These are phyloP conservation scores for Bombus impatiens DNA, from an alignment of 1,140 invertebrate species.

Conservation along the genomic window DNA sequence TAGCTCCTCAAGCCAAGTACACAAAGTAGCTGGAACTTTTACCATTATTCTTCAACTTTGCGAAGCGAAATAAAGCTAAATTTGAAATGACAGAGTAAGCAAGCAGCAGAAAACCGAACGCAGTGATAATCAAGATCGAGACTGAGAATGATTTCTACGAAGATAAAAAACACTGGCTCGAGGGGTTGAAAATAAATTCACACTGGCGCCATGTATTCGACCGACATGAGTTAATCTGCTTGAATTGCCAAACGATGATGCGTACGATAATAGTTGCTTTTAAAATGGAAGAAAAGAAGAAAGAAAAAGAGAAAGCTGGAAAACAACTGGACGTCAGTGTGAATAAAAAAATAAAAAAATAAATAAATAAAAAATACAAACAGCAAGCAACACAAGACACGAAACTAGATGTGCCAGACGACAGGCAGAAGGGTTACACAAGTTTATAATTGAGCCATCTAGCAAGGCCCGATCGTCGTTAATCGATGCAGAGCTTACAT, in stretches of 20 bases:
- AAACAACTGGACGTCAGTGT: slow-evolving; percentile 52
- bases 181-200: slow-evolving; percentile 66
- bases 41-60: background rate
- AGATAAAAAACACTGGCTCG: slow-evolving; percentile 52
- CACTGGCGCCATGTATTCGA: slow-evolving; percentile 55
- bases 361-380: slow-evolving; percentile 49
- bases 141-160: slow-evolving; percentile 13
- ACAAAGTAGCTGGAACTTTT: background rate
- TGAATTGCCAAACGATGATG: background rate
- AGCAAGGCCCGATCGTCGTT: slow-evolving; percentile 6
- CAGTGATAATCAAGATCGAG: slow-evolving; percentile 12
- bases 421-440: slow-evolving; percentile 76
- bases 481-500: background rate
- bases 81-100: slow-evolving; percentile 14
- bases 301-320: background rate
- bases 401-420: slow-evolving; percentile 81
- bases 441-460: slow-evolving; percentile 28
- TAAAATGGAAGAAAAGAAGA: slow-evolving; percentile 7
- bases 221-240: background rate
- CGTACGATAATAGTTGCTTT: background rate
- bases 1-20: slow-evolving; percentile 58
- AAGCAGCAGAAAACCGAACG: slow-evolving; percentile 10
- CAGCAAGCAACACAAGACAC: slow-evolving; percentile 81
- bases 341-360: slow-evolving; percentile 48
- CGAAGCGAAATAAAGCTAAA: slow-evolving; percentile 8